These are phyloP conservation scores for Camelus dromedarius DNA, from an alignment of 2,113 vertebrate genomes.

Conservation along the genomic window DNA sequence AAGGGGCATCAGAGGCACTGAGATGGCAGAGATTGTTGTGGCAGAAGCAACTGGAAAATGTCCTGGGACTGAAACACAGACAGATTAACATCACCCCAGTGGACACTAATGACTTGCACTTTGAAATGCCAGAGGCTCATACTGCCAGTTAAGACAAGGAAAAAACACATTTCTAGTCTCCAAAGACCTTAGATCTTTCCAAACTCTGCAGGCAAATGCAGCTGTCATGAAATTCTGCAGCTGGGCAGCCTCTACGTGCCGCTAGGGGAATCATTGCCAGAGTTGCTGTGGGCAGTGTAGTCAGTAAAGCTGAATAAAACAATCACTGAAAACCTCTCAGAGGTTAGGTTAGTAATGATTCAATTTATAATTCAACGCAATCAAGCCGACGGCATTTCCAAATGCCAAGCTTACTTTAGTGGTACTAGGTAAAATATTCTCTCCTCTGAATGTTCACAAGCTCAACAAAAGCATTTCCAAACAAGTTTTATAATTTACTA, in stretches of 20 bases:
- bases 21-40: slow-evolving; percentile 91
- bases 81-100: slow-evolving; percentile 91
- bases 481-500: slow-evolving; percentile 69
- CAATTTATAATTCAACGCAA: slow-evolving; percentile 86
- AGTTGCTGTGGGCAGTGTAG: slow-evolving; percentile 86
- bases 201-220: slow-evolving; percentile 89
- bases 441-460: slow-evolving; percentile 67
- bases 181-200: slow-evolving; percentile 90
- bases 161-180: slow-evolving; percentile 90
- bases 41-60: slow-evolving; percentile 93
- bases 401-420: slow-evolving; percentile 74
- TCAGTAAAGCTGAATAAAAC: slow-evolving; percentile 89
- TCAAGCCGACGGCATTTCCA: slow-evolving; percentile 86
- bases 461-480: slow-evolving; percentile 66
- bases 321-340: slow-evolving; percentile 88
- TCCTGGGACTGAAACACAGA: slow-evolving; percentile 92
- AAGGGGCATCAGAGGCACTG: slow-evolving; percentile 88
- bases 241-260: slow-evolving; percentile 86
- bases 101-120: slow-evolving; percentile 91
- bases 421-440: slow-evolving; percentile 60
- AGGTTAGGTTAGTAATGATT: slow-evolving; percentile 88
- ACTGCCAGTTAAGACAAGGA: slow-evolving; percentile 90
- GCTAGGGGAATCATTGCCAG: slow-evolving; percentile 88
- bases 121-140: slow-evolving; percentile 90
- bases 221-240: slow-evolving; percentile 87